Evolutionary conservation across 2,797 vertebrate genomes (phyloP).

Genomic region (Onychomys arenicola): DNA sequence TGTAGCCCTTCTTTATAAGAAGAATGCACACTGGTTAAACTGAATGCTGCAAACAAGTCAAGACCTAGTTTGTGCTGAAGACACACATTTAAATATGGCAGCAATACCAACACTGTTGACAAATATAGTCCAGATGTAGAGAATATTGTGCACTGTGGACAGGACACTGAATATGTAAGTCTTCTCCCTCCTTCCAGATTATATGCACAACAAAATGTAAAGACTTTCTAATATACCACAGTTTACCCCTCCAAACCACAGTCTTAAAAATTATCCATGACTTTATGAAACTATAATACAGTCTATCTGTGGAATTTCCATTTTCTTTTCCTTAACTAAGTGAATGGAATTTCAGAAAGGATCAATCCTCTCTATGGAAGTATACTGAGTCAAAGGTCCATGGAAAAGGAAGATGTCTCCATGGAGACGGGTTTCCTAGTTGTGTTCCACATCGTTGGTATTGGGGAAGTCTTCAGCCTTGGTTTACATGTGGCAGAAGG

Average conservation of each 20-base stretch:
- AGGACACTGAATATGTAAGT: too few species aligned
- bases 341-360: neutral
- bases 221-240: neutral
- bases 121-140: neutral
- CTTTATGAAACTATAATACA: neutral
- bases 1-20: neutral
- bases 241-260: neutral
- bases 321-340: neutral
- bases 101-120: neutral
- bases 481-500: neutral
- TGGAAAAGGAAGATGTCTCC: neutral
- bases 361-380: neutral
- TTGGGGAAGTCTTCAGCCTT: neutral
- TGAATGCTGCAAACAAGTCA: constrained; percentile 5
- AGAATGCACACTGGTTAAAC: neutral
- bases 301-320: neutral
- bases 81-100: neutral
- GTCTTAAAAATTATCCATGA: neutral
- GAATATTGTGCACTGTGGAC: neutral
- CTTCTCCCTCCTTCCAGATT: neutral
- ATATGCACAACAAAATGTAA: neutral
- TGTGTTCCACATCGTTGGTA: neutral
- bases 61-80: neutral
- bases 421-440: neutral
- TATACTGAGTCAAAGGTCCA: neutral